Evolutionary conservation across 2,113 vertebrate genomes (phyloP).

Genomic region (Campylorhamphus procurvoides): DNA sequence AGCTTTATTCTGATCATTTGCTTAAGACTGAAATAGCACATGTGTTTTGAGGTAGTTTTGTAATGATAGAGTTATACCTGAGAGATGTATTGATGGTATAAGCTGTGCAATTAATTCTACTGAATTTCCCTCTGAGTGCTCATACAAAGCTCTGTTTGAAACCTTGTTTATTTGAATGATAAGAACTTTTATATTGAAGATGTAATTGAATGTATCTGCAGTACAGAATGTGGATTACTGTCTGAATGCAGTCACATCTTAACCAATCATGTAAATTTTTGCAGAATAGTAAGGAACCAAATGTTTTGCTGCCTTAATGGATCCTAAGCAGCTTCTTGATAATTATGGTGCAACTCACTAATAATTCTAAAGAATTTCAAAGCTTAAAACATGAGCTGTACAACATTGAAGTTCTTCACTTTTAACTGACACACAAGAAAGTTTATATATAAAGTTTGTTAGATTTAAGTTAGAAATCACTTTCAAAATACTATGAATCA

Average conservation of each 20-base stretch:
- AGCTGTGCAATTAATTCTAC: background rate
- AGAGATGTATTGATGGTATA: background rate
- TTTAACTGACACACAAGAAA: background rate
- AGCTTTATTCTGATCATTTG: background rate
- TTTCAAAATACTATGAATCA: background rate
- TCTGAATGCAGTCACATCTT: background rate
- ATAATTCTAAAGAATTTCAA: background rate
- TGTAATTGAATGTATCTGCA: slow-evolving; percentile 36
- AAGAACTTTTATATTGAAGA: background rate
- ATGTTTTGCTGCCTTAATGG: background rate
- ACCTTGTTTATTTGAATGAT: background rate
- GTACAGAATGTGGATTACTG: background rate
- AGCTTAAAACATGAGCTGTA: background rate
- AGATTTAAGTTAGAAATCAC: background rate
- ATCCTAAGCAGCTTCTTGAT: background rate
- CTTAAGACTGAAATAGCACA: background rate
- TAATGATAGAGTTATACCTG: background rate
- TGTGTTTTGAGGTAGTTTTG: background rate
- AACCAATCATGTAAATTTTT: background rate
- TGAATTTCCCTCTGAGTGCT: background rate
- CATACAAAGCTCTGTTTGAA: background rate
- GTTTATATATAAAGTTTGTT: background rate
- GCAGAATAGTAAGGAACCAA: background rate
- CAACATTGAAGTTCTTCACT: background rate
- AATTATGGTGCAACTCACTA: background rate